Evolutionary conservation across 1,140 invertebrate species (phyloP), one percentile per base, ranked within the genome.

Genomic region (Aphelenchoides besseyi): DNA sequence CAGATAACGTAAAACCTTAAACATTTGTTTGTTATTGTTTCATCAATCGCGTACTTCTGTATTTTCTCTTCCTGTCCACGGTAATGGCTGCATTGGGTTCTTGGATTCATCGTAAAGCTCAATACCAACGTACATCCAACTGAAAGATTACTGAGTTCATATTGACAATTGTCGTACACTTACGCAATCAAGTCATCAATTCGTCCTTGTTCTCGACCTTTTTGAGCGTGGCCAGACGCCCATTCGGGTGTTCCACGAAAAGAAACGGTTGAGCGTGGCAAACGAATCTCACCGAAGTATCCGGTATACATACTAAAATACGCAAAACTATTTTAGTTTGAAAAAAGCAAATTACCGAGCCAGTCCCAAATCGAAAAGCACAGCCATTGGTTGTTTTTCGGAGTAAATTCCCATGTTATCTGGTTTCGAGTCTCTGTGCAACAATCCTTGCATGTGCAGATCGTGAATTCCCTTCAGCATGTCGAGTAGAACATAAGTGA

Each of bases 221-320:
- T 78, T 8, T 64, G 18, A 35, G 76, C 69, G 35, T 77, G 36
- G 12, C 77, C 77, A 18, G 72, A 76, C 12, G 76, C 76, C 76
- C 76, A 78, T 62, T 78, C 76, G 18, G 73, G 68, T 33, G 76
- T 80, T 26, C 76, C 76, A 33, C 78, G 67, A 57, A 78, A 79
- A 16, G 57, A 18, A 26, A 62, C 63, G 37, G 68, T 35, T 5
- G 77, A 80, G 29, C 76, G 41, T 0, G 78, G 78, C 18, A 35
- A 16, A 2, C 76, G 32, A 79, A 48, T 26, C 77, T 77, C 59
- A n/a, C 59, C 59, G 30, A 61, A 61, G 30, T 61, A 37, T 33
- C 29, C 36, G 37, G 12, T 9, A 55, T 62, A 63, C 23, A 33
- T 30, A 41, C 3, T 29, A 29, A 37, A 36, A n/a, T 33, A n/a